These are phyloP conservation scores for Elegia similella DNA, from an alignment of 2,888 invertebrate species.

Conservation along the genomic window DNA sequence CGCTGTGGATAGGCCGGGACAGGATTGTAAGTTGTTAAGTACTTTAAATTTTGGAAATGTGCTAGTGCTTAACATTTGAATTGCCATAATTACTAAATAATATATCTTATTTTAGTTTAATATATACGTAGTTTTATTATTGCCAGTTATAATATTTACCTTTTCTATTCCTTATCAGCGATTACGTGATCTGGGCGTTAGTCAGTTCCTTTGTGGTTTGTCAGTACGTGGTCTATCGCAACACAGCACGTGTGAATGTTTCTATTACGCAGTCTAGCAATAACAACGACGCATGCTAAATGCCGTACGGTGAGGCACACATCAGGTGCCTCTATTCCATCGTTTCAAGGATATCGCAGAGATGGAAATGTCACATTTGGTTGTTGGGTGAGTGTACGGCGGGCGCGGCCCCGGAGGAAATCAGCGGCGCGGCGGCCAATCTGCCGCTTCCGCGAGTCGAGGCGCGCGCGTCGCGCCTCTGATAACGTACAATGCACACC, in stretches of 20 bases:
- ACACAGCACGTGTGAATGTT: not conserved
- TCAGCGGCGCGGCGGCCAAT: slow-evolving; percentile 15
- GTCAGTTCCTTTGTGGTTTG: slow-evolving; percentile 1
- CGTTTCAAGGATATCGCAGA: not conserved
- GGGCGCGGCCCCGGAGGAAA: slow-evolving; percentile 18
- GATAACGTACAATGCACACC: not conserved
- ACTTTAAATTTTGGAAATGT: too few species aligned
- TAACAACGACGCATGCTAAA: not conserved
- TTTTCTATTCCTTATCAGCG: slow-evolving; percentile 4
- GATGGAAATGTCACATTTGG: not conserved
- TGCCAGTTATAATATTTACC: not conserved
- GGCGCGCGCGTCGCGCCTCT: not conserved
- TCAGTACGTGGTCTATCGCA: slow-evolving; percentile 1
- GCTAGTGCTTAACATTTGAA: too few species aligned
- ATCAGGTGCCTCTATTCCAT: not conserved
- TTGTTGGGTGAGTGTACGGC: not conserved
- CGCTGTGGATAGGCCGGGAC: too few species aligned
- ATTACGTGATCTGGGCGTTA: slow-evolving; percentile 3
- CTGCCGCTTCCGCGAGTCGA: slow-evolving; percentile 15
- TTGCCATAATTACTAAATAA: too few species aligned
- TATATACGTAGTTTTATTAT: not conserved
- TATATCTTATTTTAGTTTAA: too few species aligned
- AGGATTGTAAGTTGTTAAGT: too few species aligned
- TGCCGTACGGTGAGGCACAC: not conserved
- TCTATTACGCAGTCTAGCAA: not conserved